Percentiles rank a stretch among this genome's conserved stretches.
Conservation (phyloP, 2,113 vertebrate genomes). For the Rhea americana region DNA sequence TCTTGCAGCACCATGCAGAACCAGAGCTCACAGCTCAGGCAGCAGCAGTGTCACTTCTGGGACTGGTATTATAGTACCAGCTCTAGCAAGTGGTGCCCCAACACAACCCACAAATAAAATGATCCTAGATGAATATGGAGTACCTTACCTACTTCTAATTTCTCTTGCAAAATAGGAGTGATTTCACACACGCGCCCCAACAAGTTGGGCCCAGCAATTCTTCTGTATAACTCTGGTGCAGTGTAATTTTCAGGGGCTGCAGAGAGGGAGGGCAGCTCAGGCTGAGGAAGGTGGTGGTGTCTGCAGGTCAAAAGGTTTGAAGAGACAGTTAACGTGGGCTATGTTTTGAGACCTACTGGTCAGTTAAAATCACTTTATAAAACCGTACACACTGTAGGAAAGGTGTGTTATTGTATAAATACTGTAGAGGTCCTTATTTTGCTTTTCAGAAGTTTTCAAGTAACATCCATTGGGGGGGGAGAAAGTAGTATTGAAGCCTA, state of each 20-base stretch:
- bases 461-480: not conserved
- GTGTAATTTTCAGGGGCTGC: not conserved
- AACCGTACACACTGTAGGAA: not conserved
- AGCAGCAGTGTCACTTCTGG: too few species aligned
- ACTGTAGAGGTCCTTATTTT: not conserved
- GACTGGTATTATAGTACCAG: not conserved
- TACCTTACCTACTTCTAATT: not conserved
- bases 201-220: not conserved
- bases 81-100: not conserved
- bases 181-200: not conserved
- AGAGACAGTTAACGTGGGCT: not conserved
- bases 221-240: not conserved
- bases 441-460: not conserved
- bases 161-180: not conserved
- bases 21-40: accelerated
- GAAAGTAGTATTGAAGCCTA: not conserved
- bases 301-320: not conserved
- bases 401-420: not conserved
- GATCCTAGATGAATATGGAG: not conserved
- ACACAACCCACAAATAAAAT: not conserved
- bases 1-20: accelerated
- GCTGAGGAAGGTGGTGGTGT: not conserved
- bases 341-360: not conserved
- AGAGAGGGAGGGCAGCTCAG: not conserved
- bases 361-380: not conserved